Percentiles rank a stretch among this genome's conserved stretches.
Evolutionary conservation across 1,140 invertebrate genomes (phyloP).

Genomic region (fruit fly (Drosophila melanogaster)): DNA sequence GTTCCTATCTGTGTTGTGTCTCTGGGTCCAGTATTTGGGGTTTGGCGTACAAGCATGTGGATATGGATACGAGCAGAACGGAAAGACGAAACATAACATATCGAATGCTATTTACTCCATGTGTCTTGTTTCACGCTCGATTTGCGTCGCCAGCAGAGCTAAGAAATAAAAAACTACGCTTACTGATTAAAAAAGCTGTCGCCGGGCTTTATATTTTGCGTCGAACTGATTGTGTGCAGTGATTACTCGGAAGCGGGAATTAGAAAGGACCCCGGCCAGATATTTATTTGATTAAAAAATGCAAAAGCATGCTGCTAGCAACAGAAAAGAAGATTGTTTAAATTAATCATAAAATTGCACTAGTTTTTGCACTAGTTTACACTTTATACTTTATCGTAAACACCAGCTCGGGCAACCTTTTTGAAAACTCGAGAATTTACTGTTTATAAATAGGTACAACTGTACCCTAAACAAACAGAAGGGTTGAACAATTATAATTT

Average conservation of each 20-base stretch:
- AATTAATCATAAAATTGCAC: neutral
- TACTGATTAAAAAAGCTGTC: slow-evolving; percentile 61
- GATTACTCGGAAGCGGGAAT: slow-evolving; percentile 7
- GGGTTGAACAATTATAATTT: neutral
- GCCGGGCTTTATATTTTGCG: slow-evolving; percentile 1
- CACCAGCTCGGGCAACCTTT: neutral
- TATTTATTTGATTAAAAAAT: slow-evolving; percentile 5
- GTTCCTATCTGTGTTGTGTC: slow-evolving; percentile 28
- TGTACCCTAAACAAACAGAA: neutral
- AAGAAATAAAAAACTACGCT: slow-evolving; percentile 7
- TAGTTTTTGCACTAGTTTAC: neutral
- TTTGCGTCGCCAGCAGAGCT: slow-evolving; percentile 50
- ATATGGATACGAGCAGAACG: slow-evolving; percentile 28
- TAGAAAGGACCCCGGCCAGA: slow-evolving; percentile 3
- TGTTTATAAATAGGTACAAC: slow-evolving; percentile 3
- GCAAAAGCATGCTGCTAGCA: too few relatives aligned
- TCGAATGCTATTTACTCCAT: slow-evolving; percentile 58
- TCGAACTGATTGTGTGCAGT: slow-evolving; percentile 27
- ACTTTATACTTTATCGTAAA: neutral
- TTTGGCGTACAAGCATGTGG: slow-evolving; percentile 3
- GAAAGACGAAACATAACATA: slow-evolving; percentile 34
- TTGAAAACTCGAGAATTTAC: neutral
- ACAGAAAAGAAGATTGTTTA: neutral
- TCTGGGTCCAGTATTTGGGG: slow-evolving; percentile 9
- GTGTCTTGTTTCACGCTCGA: slow-evolving; percentile 66